Conservation (phyloP, 2,113 vertebrate species). For the Takifugu bimaculatus region DNA sequence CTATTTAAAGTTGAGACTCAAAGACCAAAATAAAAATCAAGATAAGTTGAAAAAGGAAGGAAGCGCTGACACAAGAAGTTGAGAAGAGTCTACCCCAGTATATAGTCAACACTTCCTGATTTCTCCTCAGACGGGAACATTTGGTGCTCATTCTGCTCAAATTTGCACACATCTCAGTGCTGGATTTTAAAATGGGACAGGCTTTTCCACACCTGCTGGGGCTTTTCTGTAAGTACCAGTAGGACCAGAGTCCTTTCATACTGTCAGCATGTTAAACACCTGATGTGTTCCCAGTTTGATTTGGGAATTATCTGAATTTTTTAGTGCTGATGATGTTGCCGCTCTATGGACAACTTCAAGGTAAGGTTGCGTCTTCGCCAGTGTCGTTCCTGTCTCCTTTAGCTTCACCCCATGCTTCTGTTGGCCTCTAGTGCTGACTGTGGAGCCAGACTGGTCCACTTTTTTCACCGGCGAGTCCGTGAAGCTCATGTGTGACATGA, state of each 20-base stretch:
- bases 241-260: too few species aligned
- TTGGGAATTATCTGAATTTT: neutral
- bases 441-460: conserved; percentile 11
- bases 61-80: neutral
- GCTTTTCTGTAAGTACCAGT: neutral
- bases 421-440: neutral
- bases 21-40: too few species aligned
- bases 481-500: conserved; percentile 1
- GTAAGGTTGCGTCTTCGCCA: neutral
- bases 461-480: conserved; percentile 2
- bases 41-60: neutral
- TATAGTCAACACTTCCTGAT: neutral
- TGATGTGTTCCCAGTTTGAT: neutral
- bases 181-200: neutral
- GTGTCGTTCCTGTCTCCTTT: neutral
- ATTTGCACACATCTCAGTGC: neutral
- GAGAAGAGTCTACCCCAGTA: too few species aligned
- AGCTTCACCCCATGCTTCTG: neutral
- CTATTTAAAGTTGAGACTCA: too few species aligned
- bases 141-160: neutral
- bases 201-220: neutral
- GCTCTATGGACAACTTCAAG: conserved; percentile 9
- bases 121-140: neutral
- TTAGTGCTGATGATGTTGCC: neutral
- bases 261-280: neutral